Conservation (phyloP, 2,113 vertebrate species). For the Mormoops blainvillei region DNA sequence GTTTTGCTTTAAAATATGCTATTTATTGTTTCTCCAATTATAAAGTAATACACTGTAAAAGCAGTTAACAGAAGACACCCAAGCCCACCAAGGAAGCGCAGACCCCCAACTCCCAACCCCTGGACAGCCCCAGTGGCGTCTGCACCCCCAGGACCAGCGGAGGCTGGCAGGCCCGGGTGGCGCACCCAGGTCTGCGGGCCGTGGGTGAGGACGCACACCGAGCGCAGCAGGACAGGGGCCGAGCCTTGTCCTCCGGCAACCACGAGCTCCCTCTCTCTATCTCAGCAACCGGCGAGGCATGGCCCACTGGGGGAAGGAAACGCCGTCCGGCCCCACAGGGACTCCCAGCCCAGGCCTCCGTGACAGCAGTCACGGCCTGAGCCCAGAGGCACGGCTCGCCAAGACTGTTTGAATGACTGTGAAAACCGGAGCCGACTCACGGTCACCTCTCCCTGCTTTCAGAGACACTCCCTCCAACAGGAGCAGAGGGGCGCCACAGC, state of each 20-base stretch:
- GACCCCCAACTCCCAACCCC: rapidly evolving
- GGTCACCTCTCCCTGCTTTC: background rate
- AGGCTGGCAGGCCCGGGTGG: rapidly evolving
- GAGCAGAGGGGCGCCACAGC: too few species aligned
- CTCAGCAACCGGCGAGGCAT: background rate
- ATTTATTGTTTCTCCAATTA: background rate
- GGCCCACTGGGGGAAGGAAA: background rate
- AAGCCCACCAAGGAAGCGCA: background rate
- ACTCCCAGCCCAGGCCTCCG: rapidly evolving
- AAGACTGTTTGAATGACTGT: rapidly evolving
- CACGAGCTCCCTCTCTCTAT: background rate
- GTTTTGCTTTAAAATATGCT: background rate
- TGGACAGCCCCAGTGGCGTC: rapidly evolving
- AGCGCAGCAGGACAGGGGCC: background rate
- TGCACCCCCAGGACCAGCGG: rapidly evolving
- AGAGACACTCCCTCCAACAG: rapidly evolving
- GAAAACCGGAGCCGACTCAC: background rate
- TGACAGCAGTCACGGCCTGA: background rate
- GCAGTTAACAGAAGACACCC: background rate
- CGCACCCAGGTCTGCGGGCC: rapidly evolving
- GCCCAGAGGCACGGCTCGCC: background rate
- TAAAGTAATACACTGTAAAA: background rate
- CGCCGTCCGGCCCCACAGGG: rapidly evolving
- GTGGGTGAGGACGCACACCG: too few species aligned
- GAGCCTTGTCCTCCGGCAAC: background rate